Evolutionary conservation across 1,140 invertebrate genomes (phyloP).

Genomic region (Eumeta japonica): DNA sequence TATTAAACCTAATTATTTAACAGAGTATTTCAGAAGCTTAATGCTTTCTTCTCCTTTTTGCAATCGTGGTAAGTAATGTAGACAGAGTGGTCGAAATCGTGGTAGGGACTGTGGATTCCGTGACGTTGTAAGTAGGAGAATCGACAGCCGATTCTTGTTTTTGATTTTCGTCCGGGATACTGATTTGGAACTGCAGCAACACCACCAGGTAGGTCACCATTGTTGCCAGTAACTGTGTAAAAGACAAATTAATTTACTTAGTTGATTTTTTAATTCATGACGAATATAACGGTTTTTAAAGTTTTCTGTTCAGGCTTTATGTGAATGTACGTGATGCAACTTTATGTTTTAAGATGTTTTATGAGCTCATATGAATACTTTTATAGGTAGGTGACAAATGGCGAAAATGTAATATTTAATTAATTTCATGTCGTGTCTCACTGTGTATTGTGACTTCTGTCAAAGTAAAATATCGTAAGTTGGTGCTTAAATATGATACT

Average conservation of each 20-base stretch:
- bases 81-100: slow-evolving; percentile 29
- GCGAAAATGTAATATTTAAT: too few species aligned
- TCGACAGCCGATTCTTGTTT: slow-evolving; percentile 11
- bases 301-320: too few species aligned
- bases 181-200: slow-evolving; percentile 69
- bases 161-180: slow-evolving; percentile 60
- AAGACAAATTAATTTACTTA: slow-evolving; percentile 3
- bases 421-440: too few species aligned
- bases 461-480: too few species aligned
- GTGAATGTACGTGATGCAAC: neutral
- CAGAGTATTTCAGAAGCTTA: too few species aligned
- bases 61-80: slow-evolving; percentile 32
- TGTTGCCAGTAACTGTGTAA: slow-evolving; percentile 60
- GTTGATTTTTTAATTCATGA: neutral
- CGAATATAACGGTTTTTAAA: too few species aligned
- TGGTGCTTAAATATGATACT: too few species aligned
- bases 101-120: slow-evolving; percentile 14
- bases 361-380: too few species aligned
- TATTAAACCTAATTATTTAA: too few species aligned
- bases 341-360: neutral
- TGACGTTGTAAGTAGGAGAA: slow-evolving; percentile 16
- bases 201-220: slow-evolving; percentile 72
- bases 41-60: slow-evolving; percentile 40
- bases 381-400: too few species aligned
- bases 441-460: too few species aligned